Conservation (phyloP, 1,140 invertebrate species). For the Penaeus chinensis region DNA sequence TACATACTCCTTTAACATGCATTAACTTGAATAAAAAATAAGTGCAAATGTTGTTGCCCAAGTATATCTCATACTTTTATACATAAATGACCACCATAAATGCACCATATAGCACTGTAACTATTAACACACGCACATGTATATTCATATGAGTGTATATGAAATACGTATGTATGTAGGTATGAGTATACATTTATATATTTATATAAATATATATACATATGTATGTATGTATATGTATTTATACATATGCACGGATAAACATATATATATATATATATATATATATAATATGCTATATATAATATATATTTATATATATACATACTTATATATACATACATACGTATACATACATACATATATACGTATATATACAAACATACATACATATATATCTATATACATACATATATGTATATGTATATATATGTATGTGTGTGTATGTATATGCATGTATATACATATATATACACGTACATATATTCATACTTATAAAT, state of each 20-base stretch:
- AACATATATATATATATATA: no score
- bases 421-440: neutral
- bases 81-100: no score
- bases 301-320: neutral
- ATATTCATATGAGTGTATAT: no score
- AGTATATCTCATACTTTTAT: no score
- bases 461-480: neutral
- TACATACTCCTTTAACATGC: no score
- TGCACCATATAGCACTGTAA: no score
- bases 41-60: no score
- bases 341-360: neutral
- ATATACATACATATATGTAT: neutral
- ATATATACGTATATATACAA: neutral
- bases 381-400: neutral
- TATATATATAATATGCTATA: no score
- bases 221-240: neutral
- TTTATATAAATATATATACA: neutral
- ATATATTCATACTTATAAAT: neutral
- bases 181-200: neutral
- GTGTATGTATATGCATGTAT: no score
- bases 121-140: no score
- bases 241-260: neutral
- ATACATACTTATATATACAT: neutral
- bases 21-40: no score
- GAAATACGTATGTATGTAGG: neutral